These are phyloP conservation scores for Lepilemur ruficaudatus DNA, from an alignment of 2,797 vertebrate species.

Conservation along the genomic window DNA sequence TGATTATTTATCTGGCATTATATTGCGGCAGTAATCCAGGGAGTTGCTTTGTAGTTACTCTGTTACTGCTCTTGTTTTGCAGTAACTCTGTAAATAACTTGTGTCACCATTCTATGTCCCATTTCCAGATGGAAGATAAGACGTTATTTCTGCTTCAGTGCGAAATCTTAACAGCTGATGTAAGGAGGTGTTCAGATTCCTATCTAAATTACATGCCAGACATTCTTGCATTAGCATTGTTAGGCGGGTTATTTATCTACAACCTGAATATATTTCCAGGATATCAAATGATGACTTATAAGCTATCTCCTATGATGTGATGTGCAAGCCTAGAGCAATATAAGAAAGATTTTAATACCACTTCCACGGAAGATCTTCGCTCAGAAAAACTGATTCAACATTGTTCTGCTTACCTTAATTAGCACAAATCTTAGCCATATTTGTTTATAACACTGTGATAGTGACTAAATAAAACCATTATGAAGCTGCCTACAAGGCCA, in stretches of 20 bases:
- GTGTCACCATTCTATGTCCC: constrained; percentile 54
- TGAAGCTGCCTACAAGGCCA: constrained; percentile 64
- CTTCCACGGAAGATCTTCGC: constrained; percentile 50
- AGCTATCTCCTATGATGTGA: constrained; percentile 54
- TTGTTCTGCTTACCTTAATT: constrained; percentile 73
- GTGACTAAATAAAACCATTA: constrained; percentile 67
- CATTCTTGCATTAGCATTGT: constrained; percentile 76
- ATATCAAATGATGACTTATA: constrained; percentile 63
- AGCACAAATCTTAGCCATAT: constrained; percentile 69
- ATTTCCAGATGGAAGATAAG: constrained; percentile 73
- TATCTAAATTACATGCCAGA: constrained; percentile 73
- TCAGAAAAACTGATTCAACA: constrained; percentile 10
- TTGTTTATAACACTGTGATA: constrained; percentile 66
- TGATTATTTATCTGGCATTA: constrained; percentile 53
- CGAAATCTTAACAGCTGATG: constrained; percentile 76
- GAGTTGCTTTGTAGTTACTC: constrained; percentile 41
- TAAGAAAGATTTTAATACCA: constrained; percentile 60
- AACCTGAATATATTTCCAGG: constrained; percentile 67
- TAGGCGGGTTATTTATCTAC: constrained; percentile 73
- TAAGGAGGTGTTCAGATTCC: constrained; percentile 62
- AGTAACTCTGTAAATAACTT: constrained; percentile 67
- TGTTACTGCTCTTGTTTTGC: constrained; percentile 51
- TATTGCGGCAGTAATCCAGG: neutral
- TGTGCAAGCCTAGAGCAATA: constrained; percentile 63
- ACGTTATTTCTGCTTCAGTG: constrained; percentile 67